Conservation (phyloP, 2,888 invertebrate genomes). For the Gortyna flavago region DNA sequence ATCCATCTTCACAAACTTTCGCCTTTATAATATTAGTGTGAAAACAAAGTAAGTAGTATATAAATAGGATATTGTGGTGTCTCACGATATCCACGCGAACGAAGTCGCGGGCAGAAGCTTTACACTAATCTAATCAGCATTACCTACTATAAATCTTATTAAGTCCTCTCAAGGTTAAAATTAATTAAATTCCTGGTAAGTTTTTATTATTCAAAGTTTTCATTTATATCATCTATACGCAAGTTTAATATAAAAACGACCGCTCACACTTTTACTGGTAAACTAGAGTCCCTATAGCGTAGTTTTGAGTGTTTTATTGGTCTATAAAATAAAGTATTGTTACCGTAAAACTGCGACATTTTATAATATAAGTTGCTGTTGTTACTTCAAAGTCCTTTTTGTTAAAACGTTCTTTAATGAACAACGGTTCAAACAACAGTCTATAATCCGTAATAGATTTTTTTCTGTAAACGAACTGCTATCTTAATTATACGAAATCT, state of each 20-base stretch:
- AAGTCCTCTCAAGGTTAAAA: neutral
- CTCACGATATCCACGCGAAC: too few species aligned
- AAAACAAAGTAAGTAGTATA: too few species aligned
- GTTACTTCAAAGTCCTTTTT: neutral
- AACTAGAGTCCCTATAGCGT: neutral
- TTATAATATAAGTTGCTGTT: conserved; percentile 7
- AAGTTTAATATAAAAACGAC: neutral
- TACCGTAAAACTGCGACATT: conserved; percentile 20
- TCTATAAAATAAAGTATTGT: conserved; percentile 25
- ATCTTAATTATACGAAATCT: neutral
- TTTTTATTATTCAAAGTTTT: too few species aligned
- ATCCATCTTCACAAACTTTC: too few species aligned
- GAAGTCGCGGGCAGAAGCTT: too few species aligned
- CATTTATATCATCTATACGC: neutral
- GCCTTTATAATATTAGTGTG: too few species aligned
- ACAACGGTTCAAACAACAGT: too few species aligned
- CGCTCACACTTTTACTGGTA: conserved; percentile 2
- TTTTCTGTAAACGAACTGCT: too few species aligned
- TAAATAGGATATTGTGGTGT: too few species aligned
- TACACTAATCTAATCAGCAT: too few species aligned
- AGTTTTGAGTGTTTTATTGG: conserved; percentile 25
- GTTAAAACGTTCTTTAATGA: too few species aligned
- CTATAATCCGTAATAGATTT: too few species aligned
- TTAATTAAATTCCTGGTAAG: conserved; percentile 11
- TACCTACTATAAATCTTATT: neutral